Base-by-base conservation (phyloP, 23 tunicate species). In the Ciona savignyi region DNA sequence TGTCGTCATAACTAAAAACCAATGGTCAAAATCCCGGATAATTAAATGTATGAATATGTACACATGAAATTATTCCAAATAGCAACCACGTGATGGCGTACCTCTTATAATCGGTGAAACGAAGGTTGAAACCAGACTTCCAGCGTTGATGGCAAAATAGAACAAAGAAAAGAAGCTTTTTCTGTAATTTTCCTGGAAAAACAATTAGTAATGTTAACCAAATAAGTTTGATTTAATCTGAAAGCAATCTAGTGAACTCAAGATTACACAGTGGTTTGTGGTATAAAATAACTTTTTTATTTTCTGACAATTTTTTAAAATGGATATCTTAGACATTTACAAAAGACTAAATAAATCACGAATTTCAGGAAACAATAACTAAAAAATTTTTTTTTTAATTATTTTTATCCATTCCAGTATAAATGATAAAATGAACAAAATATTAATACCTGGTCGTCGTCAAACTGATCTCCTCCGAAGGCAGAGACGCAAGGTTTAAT, bases 401-500 rank as follows among this genome's bases (percentile, higher is more conserved):
- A 15, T 15, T 49, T 15, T 49, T 49, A 49, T 15, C 20, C 19
- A 15, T 49, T 49, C 61, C 61, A 20, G 23, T 15, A 49, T 49
- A 49, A 11, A 49, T 49, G 61, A 11, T 49, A 49, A 49, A 11
- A 49, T 49, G 20, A 49, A 11, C 15, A 63, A n/a, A 63, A 9
- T 63, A n/a, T 63, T 63, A 22, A 28, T 51, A 93, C 98, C 81
- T 93, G 96, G 15, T 78, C 99, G 11, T 70, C 83, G 25, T 77
- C 81, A 74, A 95, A 95, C 77, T 95, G 99, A 63, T 95, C 99
- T 19, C 99, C 99, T 25, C 99, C 99, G 48, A 95, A 95, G 19
- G 99, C 89, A n/a, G 96, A 89, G 6, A 95, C 99, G 34, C 99
- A 95, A 9, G 99, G 99, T 73, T 95, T 95, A 35, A 95, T 95